phyloP scores from a whole-genome alignment of 2,113 vertebrate genomes.

The Amphiprion ocellaris region DNA sequence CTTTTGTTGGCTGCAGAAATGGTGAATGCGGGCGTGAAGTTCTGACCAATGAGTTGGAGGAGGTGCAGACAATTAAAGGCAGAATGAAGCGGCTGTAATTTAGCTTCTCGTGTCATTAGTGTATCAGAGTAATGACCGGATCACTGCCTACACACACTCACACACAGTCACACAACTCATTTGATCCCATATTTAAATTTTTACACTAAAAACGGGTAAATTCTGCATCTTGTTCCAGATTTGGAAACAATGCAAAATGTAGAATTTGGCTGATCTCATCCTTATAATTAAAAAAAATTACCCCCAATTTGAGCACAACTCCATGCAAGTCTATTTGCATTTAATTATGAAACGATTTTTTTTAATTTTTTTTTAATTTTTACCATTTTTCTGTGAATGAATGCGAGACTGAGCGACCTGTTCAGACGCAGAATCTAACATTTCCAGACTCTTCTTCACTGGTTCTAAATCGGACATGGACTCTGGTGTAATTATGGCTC shows the following conservation, averaged over 20 bases:
- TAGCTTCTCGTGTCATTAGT: slow-evolving; percentile 16
- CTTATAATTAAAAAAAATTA: neutral
- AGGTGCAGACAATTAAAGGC: slow-evolving; percentile 38
- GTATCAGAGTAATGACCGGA: slow-evolving; percentile 8
- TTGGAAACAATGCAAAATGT: too few relatives aligned
- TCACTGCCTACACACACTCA: neutral
- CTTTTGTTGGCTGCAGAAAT: slow-evolving; percentile 37
- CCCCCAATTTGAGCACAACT: neutral
- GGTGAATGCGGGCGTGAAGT: slow-evolving; percentile 25
- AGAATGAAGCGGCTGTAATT: slow-evolving; percentile 19
- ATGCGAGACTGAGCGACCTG: neutral
- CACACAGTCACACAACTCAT: neutral
- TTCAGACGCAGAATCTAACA: neutral
- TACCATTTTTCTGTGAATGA: neutral
- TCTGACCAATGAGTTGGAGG: slow-evolving; percentile 33
- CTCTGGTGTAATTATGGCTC: slow-evolving; percentile 65
- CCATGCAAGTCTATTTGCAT: neutral
- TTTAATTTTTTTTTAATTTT: neutral
- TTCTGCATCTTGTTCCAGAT: too few relatives aligned
- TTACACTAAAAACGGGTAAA: too few relatives aligned
- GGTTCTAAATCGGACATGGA: slow-evolving; percentile 55
- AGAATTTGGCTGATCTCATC: too few relatives aligned
- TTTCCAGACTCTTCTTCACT: slow-evolving; percentile 29
- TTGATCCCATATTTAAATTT: neutral
- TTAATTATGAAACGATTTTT: neutral